phyloP scores from a whole-genome alignment of 2,888 invertebrate species.

The Eristalis pertinax region DNA sequence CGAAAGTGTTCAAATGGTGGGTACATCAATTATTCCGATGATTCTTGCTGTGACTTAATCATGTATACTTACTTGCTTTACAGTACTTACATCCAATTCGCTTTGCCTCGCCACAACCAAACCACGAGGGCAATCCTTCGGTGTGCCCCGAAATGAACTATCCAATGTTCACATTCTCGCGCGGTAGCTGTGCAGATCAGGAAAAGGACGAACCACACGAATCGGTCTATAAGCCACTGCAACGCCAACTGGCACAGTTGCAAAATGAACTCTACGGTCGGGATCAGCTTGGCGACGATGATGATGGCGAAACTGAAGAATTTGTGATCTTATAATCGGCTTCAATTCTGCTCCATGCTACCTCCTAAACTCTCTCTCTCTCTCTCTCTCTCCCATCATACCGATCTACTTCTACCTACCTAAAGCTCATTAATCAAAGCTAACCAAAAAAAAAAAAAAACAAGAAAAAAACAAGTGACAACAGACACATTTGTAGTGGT shows the following conservation, averaged over 20 bases:
- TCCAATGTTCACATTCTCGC: constrained; percentile 91
- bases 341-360: constrained; percentile 1
- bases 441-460: neutral
- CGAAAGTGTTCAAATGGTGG: constrained; percentile 86
- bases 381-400: constrained; percentile 59
- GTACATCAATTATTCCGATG: neutral
- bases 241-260: constrained; percentile 83
- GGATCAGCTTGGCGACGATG: constrained; percentile 83
- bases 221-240: constrained; percentile 83
- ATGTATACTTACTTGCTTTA: constrained; percentile 73
- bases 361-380: constrained; percentile 19
- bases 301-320: constrained; percentile 87
- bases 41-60: neutral
- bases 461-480: neutral
- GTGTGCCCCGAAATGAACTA: constrained; percentile 83
- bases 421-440: constrained; percentile 25
- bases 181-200: constrained; percentile 86
- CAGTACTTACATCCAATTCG: constrained; percentile 83
- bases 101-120: constrained; percentile 75
- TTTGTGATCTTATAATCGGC: constrained; percentile 85
- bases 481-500: constrained; percentile 29
- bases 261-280: constrained; percentile 83
- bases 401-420: constrained; percentile 51
- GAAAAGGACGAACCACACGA: constrained; percentile 78
- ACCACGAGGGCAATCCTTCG: constrained; percentile 69